Evolutionary conservation across 2,888 invertebrate genomes (phyloP), one percentile per base, ranked within the genome.

Genomic region (Spialia ferax): DNA sequence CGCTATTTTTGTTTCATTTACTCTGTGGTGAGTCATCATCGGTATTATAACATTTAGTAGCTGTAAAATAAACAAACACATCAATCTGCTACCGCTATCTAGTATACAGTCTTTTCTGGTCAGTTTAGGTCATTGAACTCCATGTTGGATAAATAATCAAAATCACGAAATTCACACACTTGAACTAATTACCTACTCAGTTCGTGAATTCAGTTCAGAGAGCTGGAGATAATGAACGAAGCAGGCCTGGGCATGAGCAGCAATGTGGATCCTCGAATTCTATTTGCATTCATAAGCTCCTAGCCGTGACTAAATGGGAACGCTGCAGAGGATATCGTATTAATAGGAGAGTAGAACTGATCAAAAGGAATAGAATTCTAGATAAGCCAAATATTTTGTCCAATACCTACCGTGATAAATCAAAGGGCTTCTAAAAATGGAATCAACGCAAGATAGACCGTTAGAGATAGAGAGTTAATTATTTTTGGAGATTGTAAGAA

Each of bases 281-380:
- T 66, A 66, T 66, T 60, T 66, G 60, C 59, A 66, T 66, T 66
- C 54, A 52, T 66, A 54, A 60, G 54, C 66, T 54, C 20, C 6
- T 60, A 52, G 38, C 52, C 54, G 57, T 57, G 35, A 57, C 66
- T 54, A 29, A 59, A n/a, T 52, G 65, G 52, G 38, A 65, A 32
- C 18, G 23, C 57, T 13, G 57, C 50, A 57, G 35, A 57, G 57
- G 64, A 57, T 57, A 57, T 0, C 35, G 32, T 50, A 57, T 64
- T 64, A 57, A 57, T 64, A 48, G 63, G 45, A 56, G 10, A 15
- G 45, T 48, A 26, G 56, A 64, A 11, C 55, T 32, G 56, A 22
- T 42, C 45, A 64, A 50, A 13, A 22, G 13, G 13, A 22, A 50
- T 23, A 48, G 50, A 20, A 6, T 18, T 8, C 18, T 2, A 18